These are phyloP conservation scores for Cabera pusaria DNA, from an alignment of 2,888 invertebrate species.

Conservation along the genomic window DNA sequence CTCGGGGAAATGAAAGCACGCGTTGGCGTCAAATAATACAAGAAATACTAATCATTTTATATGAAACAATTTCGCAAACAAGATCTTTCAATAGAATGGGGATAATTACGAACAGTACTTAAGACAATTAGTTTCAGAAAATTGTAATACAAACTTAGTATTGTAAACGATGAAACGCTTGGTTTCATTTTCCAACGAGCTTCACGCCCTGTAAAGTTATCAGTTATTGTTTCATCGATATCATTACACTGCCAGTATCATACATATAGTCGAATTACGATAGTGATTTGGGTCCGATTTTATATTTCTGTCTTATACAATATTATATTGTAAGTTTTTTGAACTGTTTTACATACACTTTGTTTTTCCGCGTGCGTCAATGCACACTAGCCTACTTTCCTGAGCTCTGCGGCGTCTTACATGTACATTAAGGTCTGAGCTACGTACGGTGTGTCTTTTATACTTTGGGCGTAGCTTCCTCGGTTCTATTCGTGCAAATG, in stretches of 20 bases:
- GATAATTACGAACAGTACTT: no score
- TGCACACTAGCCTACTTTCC: slow-evolving; percentile 40
- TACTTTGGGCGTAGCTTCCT: slow-evolving; percentile 10
- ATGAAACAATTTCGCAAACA: neutral
- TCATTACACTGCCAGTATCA: slow-evolving; percentile 81
- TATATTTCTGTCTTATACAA: slow-evolving; percentile 79
- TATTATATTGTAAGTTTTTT: slow-evolving; percentile 74
- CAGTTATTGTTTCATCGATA: slow-evolving; percentile 56
- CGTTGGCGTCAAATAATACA: slow-evolving; percentile 20
- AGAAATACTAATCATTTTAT: neutral
- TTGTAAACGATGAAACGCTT: no score
- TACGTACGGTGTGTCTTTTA: slow-evolving; percentile 8
- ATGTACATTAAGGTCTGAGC: slow-evolving; percentile 14
- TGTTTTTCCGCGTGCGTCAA: slow-evolving; percentile 37
- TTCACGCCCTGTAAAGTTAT: slow-evolving; percentile 38
- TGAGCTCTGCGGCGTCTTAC: slow-evolving; percentile 63
- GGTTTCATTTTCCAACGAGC: slow-evolving; percentile 27
- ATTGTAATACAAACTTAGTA: neutral
- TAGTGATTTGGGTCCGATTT: slow-evolving; percentile 78
- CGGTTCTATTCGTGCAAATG: slow-evolving; percentile 25
- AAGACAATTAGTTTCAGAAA: neutral
- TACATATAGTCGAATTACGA: slow-evolving; percentile 75
- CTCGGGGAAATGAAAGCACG: slow-evolving; percentile 9
- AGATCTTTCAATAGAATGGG: no score
- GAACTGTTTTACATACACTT: slow-evolving; percentile 64